Evolutionary conservation across 2,888 invertebrate species (phyloP).

Genomic region (Watsonalla binaria): DNA sequence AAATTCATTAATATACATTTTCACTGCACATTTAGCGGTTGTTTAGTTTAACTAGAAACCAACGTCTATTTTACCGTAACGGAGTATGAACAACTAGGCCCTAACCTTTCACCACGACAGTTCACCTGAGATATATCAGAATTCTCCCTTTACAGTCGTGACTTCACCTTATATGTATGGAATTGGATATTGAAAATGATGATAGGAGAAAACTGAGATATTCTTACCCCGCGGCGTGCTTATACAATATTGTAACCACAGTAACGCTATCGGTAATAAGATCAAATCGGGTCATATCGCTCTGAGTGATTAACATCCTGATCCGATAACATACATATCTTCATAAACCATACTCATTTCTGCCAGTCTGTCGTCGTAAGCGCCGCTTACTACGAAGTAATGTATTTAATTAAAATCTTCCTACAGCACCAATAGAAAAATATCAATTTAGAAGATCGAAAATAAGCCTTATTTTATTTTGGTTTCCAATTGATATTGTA

Average conservation of each 20-base stretch:
- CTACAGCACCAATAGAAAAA: too few relatives aligned
- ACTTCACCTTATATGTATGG: neutral
- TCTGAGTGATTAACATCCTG: slow-evolving; percentile 28
- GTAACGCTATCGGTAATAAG: slow-evolving; percentile 35
- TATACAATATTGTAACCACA: slow-evolving; percentile 20
- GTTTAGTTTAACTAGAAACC: slow-evolving; percentile 2
- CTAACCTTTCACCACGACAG: slow-evolving; percentile 19
- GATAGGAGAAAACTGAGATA: slow-evolving; percentile 12
- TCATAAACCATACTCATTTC: too few relatives aligned
- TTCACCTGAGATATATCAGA: slow-evolving; percentile 3
- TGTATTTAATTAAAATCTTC: too few relatives aligned
- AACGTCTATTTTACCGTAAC: slow-evolving; percentile 15
- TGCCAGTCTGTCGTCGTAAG: too few relatives aligned
- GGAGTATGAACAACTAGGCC: slow-evolving; percentile 15
- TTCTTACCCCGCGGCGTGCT: slow-evolving; percentile 22
- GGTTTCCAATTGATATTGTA: too few relatives aligned
- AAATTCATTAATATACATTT: too few relatives aligned
- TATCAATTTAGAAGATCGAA: too few relatives aligned
- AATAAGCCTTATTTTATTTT: too few relatives aligned
- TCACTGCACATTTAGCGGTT: neutral
- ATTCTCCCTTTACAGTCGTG: slow-evolving; percentile 1
- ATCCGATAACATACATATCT: slow-evolving; percentile 29
- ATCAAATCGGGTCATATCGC: slow-evolving; percentile 19
- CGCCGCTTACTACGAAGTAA: too few relatives aligned
- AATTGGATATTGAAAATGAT: neutral